Evolutionary conservation across 1,140 invertebrate genomes (phyloP), one percentile per base, ranked within the genome.

Genomic region (Pseudomyrmex flavicornis): DNA sequence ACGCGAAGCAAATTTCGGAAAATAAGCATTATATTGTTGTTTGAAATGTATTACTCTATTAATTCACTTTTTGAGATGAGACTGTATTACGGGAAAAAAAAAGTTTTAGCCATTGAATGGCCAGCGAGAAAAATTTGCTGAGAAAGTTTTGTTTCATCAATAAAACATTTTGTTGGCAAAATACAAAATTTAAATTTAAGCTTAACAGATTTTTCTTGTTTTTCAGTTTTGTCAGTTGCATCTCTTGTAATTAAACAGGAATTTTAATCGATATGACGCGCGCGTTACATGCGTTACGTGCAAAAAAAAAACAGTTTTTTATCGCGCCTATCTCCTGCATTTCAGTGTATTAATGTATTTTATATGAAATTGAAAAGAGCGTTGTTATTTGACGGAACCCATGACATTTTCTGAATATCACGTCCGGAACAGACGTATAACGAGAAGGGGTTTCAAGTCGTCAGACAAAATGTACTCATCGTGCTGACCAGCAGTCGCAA

Each of bases 21-120:
- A 85, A 72, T 79, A 77, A 46, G 56, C 26, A 72, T 26, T n/a
- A 65, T 80, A 84, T 85, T 85, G 70, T 83, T 83, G 50, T 61
- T 22, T 48, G 22, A 56, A 85, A 63, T 73, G 66, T 72, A 72
- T 85, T 74, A 26, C 2, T 26, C 50, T 52, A 4, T 35, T 20
- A 22, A 59, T 72, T 61, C 59, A 80, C 22, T 80, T 80, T 70
- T 50, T 50, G 26, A 35, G 15, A 2, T 5, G 2, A 46, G 4
- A 62, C 12, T 48, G 52, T 10, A 35, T 35, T 35, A 35, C 5
- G 7, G 35, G 35, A 35, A 35, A 35, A 35, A 35, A 35, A 35
- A 35, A 35, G 35, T 35, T 35, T 35, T 35, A 3, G 4, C 5
- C 7, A 35, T 35, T 35, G 17, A 35, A 35, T 7, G 7, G 5